These are phyloP conservation scores for Dioctria rufipes DNA, from an alignment of 2,888 invertebrate genomes.

Conservation along the genomic window DNA sequence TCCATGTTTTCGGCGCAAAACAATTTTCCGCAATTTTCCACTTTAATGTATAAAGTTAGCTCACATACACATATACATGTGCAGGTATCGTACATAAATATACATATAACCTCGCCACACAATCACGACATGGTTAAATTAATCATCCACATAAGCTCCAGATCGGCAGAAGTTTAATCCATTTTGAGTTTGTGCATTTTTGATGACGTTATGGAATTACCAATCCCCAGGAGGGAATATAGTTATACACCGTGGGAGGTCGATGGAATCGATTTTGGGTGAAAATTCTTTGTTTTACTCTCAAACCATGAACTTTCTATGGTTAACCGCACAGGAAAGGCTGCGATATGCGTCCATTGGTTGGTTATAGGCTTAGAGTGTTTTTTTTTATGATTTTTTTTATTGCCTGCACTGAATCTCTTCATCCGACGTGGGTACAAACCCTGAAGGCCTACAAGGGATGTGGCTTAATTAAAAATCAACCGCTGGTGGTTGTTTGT, in stretches of 20 bases:
- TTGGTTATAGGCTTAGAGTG: conserved; percentile 53
- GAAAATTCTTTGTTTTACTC: conserved; percentile 40
- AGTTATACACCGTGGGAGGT: not conserved
- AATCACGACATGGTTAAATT: conserved; percentile 28
- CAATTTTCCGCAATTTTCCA: conserved; percentile 32
- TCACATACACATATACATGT: not conserved
- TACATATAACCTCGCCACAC: too few species aligned
- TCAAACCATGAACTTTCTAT: not conserved
- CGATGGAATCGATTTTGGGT: conserved; percentile 45
- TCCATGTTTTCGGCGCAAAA: conserved; percentile 31
- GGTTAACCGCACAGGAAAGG: not conserved
- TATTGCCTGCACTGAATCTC: conserved; percentile 14
- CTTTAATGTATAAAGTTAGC: conserved; percentile 45
- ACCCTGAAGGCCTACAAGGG: conserved; percentile 28
- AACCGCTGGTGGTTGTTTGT: conserved; percentile 71
- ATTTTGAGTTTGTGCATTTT: conserved; percentile 51
- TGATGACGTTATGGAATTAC: conserved; percentile 50
- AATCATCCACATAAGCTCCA: conserved; percentile 48
- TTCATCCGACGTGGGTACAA: conserved; percentile 40
- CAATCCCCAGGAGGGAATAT: conserved; percentile 6
- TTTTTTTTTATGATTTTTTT: conserved; percentile 33
- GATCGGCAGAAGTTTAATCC: conserved; percentile 52
- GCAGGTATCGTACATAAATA: too few species aligned
- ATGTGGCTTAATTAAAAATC: conserved; percentile 70
- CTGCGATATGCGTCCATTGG: conserved; percentile 22